Evolutionary conservation across 2,888 invertebrate species (phyloP).

Genomic region (Lysandra coridon): DNA sequence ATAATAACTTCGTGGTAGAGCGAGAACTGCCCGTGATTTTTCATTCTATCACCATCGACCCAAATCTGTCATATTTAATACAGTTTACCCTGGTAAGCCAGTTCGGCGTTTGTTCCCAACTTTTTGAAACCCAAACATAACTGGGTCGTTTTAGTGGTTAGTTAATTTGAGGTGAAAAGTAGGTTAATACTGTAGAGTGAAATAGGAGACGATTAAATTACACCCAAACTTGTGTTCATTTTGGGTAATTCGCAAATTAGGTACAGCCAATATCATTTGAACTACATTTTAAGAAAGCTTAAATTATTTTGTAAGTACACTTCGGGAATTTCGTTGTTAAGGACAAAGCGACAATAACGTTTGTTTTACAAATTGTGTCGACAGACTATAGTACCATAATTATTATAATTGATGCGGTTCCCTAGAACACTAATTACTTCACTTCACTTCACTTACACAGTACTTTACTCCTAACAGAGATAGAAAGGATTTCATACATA

Average conservation of each 20-base stretch:
- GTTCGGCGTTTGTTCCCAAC: constrained; percentile 18
- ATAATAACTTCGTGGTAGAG: background rate
- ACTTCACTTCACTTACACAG: too few relatives aligned
- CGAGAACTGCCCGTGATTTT: background rate
- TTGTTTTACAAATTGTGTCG: too few relatives aligned
- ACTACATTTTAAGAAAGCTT: too few relatives aligned
- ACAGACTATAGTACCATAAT: too few relatives aligned
- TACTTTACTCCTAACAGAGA: too few relatives aligned
- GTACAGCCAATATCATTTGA: background rate
- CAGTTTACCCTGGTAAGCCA: constrained; percentile 5
- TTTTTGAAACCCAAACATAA: constrained; percentile 16
- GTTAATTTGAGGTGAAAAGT: constrained; percentile 35
- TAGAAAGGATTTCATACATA: too few relatives aligned
- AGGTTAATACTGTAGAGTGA: constrained; percentile 31
- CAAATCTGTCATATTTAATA: constrained; percentile 10
- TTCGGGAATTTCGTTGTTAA: too few relatives aligned
- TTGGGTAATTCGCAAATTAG: background rate
- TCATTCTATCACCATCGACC: background rate
- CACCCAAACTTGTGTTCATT: background rate
- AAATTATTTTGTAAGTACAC: too few relatives aligned
- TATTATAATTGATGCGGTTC: too few relatives aligned
- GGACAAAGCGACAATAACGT: too few relatives aligned
- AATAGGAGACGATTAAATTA: constrained; percentile 4
- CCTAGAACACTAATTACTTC: too few relatives aligned
- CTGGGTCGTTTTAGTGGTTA: constrained; percentile 18